phyloP scores from a whole-genome alignment of 2,113 vertebrate genomes.

The Pteronura brasiliensis region DNA sequence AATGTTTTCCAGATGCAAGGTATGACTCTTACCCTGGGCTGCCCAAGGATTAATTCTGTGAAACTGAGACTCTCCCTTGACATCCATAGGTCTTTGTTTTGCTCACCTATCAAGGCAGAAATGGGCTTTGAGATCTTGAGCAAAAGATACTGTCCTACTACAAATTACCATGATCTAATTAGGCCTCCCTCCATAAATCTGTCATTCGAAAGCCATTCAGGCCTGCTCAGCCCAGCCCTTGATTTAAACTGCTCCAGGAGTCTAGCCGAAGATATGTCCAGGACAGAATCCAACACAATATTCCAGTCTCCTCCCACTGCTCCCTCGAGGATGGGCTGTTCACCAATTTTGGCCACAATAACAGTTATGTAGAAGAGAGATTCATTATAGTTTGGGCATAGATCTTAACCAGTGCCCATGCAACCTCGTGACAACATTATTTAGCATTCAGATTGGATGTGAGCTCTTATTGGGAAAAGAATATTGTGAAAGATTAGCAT shows the following conservation, averaged over 20 bases:
- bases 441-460: slow-evolving; percentile 76
- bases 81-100: slow-evolving; percentile 22
- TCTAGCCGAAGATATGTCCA: slow-evolving; percentile 73
- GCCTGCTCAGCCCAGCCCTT: slow-evolving; percentile 65
- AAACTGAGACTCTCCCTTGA: background rate
- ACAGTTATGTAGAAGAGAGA: slow-evolving; percentile 73
- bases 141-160: slow-evolving; percentile 63
- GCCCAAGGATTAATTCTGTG: background rate
- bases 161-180: slow-evolving; percentile 79
- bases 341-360: slow-evolving; percentile 76
- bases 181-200: slow-evolving; percentile 78
- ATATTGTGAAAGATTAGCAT: slow-evolving; percentile 34
- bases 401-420: slow-evolving; percentile 73
- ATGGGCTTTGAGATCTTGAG: slow-evolving; percentile 74
- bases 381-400: slow-evolving; percentile 79
- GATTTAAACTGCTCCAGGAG: slow-evolving; percentile 77
- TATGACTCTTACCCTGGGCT: background rate
- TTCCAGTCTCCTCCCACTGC: slow-evolving; percentile 73
- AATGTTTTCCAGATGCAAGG: background rate
- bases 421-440: slow-evolving; percentile 78
- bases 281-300: slow-evolving; percentile 78
- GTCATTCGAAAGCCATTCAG: slow-evolving; percentile 74
- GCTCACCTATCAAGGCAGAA: slow-evolving; percentile 61
- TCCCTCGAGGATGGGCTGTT: slow-evolving; percentile 72
- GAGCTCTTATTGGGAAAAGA: slow-evolving; percentile 62